Evolutionary conservation across 2,113 vertebrate genomes (phyloP).

Genomic region (Nettapus auritus): DNA sequence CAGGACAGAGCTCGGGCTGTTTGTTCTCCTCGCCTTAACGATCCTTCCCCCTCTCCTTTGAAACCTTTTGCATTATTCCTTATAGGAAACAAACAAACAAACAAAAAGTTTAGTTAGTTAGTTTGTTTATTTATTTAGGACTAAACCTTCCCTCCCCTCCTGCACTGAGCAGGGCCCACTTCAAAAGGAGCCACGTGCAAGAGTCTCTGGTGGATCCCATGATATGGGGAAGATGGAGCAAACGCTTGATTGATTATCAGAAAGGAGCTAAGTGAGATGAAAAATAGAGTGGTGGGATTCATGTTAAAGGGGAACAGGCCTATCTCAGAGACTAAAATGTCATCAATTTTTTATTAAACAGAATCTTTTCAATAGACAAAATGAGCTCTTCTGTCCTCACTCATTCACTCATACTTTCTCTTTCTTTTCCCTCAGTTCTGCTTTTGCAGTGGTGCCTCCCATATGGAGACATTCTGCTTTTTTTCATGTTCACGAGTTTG

Average conservation of each 20-base stretch:
- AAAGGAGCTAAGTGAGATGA: constrained; percentile 21
- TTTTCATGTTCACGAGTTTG: background rate
- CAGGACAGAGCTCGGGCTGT: background rate
- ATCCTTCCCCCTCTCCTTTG: background rate
- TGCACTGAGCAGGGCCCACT: background rate
- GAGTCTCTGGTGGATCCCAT: constrained; percentile 22
- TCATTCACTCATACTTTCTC: background rate
- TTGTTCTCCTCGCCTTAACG: background rate
- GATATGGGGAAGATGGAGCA: background rate
- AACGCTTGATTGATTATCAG: constrained; percentile 16
- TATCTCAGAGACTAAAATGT: constrained; percentile 32
- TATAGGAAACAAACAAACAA: background rate
- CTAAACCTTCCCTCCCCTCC: background rate
- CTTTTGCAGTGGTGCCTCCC: background rate
- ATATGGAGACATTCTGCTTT: background rate
- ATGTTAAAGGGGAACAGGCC: constrained; percentile 26
- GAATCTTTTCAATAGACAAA: constrained; percentile 64
- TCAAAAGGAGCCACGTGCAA: background rate
- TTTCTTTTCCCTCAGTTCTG: background rate
- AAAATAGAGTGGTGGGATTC: constrained; percentile 7
- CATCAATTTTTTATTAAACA: constrained; percentile 74
- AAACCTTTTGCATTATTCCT: constrained; percentile 17
- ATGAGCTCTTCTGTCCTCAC: constrained; percentile 7
- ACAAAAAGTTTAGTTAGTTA: background rate
- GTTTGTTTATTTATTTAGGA: constrained; percentile 41